These are phyloP conservation scores for Smithornis capensis DNA, from an alignment of 2,113 vertebrate genomes.

Conservation along the genomic window DNA sequence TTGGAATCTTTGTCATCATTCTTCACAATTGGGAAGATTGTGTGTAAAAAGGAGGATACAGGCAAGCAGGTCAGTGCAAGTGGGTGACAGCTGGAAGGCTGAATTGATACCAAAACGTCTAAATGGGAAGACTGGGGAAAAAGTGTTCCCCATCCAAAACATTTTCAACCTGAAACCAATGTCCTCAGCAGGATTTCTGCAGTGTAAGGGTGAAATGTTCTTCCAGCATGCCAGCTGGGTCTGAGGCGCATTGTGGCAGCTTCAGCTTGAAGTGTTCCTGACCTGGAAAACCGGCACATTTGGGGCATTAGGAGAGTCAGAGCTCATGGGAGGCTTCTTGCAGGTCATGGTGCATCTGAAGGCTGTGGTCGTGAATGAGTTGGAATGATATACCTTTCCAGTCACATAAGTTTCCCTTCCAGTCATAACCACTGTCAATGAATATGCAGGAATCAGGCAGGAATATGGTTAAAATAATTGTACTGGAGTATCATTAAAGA, in stretches of 20 bases:
- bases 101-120: neutral
- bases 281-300: neutral
- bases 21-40: neutral
- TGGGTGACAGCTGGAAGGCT: neutral
- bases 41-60: fast-evolving
- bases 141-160: fast-evolving
- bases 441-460: neutral
- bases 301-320: fast-evolving
- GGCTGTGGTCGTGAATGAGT: neutral
- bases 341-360: neutral
- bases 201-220: neutral
- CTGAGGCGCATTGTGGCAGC: fast-evolving
- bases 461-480: conserved; percentile 12
- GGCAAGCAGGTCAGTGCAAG: fast-evolving
- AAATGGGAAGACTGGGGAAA: neutral
- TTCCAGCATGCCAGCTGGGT: neutral
- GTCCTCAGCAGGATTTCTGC: neutral
- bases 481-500: neutral
- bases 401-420: conserved; percentile 1
- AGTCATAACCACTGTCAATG: conserved; percentile 2
- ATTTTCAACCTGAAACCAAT: neutral
- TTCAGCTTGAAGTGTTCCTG: fast-evolving
- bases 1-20: neutral
- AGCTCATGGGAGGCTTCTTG: neutral
- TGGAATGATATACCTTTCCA: neutral